Conservation (phyloP, 2,113 vertebrate genomes). For the Xenopus borealis region DNA sequence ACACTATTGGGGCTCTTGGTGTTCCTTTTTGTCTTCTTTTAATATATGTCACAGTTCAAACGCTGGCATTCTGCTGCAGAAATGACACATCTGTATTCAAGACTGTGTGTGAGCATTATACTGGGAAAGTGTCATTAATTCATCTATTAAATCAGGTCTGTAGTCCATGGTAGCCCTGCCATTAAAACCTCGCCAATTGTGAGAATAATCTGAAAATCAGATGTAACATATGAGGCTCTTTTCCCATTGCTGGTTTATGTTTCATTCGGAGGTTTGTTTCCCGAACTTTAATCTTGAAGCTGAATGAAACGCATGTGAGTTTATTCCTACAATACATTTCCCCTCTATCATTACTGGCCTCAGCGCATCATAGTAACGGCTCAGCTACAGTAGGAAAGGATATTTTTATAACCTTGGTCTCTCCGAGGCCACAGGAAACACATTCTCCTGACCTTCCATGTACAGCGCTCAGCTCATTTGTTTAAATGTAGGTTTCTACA, state of each 20-base stretch:
- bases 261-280: background rate
- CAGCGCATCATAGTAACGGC: constrained; percentile 5
- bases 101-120: no score
- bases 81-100: no score
- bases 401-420: constrained; percentile 23
- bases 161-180: no score
- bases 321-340: constrained; percentile 2
- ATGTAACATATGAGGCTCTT: background rate
- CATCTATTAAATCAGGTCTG: no score
- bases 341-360: constrained; percentile 25
- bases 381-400: background rate
- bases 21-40: no score
- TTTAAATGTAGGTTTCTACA: no score
- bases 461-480: background rate
- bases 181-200: no score
- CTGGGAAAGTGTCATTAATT: no score
- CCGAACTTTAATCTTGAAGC: background rate
- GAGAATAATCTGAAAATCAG: background rate
- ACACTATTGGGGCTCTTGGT: no score
- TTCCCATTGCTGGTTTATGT: no score
- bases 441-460: background rate
- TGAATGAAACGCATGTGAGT: background rate
- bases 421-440: background rate
- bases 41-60: no score
- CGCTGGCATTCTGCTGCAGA: no score